These are phyloP conservation scores for Calameuta idolon DNA, from an alignment of 2,888 invertebrate genomes.

Conservation along the genomic window DNA sequence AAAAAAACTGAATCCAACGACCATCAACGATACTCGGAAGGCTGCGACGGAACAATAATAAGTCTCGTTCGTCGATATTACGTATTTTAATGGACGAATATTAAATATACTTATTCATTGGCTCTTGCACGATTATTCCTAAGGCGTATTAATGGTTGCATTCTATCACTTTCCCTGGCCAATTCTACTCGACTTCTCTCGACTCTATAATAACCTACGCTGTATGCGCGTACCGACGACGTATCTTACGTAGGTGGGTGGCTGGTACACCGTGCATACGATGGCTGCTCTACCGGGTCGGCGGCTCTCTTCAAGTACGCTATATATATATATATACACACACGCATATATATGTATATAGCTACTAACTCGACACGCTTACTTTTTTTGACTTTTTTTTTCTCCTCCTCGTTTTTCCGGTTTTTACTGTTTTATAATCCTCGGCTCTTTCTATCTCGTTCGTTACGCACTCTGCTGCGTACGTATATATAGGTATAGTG, in stretches of 20 bases:
- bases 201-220: neutral
- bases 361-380: neutral
- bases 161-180: neutral
- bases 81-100: neutral
- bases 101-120: neutral
- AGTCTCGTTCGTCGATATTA: neutral
- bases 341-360: neutral
- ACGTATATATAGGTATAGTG: neutral
- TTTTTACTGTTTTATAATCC: neutral
- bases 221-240: neutral
- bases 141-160: conserved; percentile 16
- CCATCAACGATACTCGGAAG: neutral
- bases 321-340: no score
- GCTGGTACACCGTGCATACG: neutral
- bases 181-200: conserved; percentile 12
- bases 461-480: neutral
- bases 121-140: neutral
- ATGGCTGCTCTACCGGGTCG: neutral
- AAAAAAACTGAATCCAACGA: neutral
- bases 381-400: neutral
- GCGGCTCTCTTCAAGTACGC: neutral
- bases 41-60: neutral
- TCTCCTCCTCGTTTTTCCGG: neutral
- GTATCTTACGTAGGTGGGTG: neutral
- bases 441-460: neutral